Conservation (phyloP, 2,888 invertebrate species). For the Ormyrus nitidulus region DNA sequence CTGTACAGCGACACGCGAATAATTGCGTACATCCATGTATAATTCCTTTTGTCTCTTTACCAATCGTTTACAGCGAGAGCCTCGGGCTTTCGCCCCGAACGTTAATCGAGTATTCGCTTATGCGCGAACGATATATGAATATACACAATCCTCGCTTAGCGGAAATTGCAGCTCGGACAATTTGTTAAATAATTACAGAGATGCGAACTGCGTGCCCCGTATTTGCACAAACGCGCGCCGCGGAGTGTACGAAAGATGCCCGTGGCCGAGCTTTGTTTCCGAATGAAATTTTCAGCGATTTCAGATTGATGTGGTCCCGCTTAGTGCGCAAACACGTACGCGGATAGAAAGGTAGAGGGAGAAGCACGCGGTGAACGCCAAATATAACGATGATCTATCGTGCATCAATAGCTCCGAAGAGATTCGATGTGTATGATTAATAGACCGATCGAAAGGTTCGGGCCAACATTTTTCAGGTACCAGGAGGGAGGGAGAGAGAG, state of each 20-base stretch:
- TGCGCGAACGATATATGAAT: background rate
- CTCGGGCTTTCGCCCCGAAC: background rate
- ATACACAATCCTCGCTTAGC: too few relatives aligned
- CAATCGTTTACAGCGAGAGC: conserved; percentile 6
- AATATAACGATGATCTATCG: conserved; percentile 44
- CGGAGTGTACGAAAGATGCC: too few relatives aligned
- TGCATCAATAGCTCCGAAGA: conserved; percentile 35
- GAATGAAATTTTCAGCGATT: conserved; percentile 17
- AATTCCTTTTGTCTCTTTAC: conserved; percentile 18
- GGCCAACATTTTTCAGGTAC: conserved; percentile 19
- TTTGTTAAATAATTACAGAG: conserved; percentile 25
- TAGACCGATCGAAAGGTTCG: conserved; percentile 11
- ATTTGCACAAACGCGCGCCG: too few relatives aligned
- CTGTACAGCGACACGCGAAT: background rate
- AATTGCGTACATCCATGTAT: background rate
- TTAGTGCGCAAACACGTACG: background rate
- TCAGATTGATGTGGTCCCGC: conserved; percentile 26
- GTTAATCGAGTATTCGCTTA: background rate
- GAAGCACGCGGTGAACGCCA: background rate
- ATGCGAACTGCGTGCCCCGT: background rate
- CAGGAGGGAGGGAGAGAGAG: conserved; percentile 7
- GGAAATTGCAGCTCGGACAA: background rate
- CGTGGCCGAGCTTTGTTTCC: background rate
- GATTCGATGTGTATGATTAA: conserved; percentile 46
- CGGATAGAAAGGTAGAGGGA: background rate